A percentile compares a stretch with the other conserved stretches of the same genome.
Conservation (phyloP, 2,113 vertebrate genomes). For the Sinocyclocheilus rhinocerous region DNA sequence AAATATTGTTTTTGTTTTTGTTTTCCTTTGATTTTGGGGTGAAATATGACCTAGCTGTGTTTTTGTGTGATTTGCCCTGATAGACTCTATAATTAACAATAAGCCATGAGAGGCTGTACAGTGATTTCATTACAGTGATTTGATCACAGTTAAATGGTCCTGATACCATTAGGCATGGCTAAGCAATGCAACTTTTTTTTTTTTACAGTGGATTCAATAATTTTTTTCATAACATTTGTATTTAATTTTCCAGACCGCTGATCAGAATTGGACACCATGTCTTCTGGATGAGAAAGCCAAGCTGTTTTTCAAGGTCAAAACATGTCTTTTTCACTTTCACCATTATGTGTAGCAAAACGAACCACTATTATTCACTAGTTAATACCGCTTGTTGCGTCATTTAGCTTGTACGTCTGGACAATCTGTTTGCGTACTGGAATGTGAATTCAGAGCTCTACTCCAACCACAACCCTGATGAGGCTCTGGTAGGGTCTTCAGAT, state of each 20-base stretch:
- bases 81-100: too few species aligned
- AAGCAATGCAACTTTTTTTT: not conserved
- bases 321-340: not conserved
- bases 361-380: not conserved
- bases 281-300: constrained; percentile 90
- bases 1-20: too few species aligned
- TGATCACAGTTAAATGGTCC: not conserved
- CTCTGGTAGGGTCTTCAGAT: constrained; percentile 82
- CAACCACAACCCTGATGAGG: constrained; percentile 75
- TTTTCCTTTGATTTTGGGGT: not conserved
- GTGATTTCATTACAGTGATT: too few species aligned
- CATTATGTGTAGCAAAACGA: not conserved
- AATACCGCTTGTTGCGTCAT: not conserved
- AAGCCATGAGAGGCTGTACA: too few species aligned
- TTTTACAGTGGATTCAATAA: not conserved
- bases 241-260: constrained; percentile 82
- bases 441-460: constrained; percentile 92
- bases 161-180: not conserved
- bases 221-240: not conserved
- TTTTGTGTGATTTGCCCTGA: not conserved
- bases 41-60: not conserved
- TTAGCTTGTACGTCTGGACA: constrained; percentile 91
- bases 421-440: constrained; percentile 97
- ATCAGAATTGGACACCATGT: constrained; percentile 91
- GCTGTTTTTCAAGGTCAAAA: constrained; percentile 91